These are phyloP conservation scores for Piaya cayana DNA, from an alignment of 2,113 vertebrate species.

Conservation along the genomic window DNA sequence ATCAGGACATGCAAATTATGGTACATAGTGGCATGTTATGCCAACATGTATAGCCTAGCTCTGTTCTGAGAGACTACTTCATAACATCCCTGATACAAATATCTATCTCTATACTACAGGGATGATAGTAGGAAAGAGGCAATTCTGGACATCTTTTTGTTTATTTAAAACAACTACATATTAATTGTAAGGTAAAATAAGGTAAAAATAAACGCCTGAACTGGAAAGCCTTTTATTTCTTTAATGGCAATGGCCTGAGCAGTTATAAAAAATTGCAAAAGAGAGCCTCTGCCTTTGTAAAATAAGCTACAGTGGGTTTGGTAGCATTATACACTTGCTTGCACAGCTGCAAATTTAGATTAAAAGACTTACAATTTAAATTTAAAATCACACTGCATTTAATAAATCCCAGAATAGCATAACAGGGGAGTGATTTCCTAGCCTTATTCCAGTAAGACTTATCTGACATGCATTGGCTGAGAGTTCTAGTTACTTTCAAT, in stretches of 20 bases:
- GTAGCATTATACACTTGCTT: not conserved
- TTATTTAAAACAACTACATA: not conserved
- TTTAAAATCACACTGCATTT: not conserved
- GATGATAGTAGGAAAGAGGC: not conserved
- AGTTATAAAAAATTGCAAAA: not conserved
- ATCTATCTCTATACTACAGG: not conserved
- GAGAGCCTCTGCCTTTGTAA: not conserved
- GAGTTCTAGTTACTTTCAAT: not conserved
- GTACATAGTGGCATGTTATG: not conserved
- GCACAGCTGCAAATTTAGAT: not conserved
- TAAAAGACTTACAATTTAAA: not conserved
- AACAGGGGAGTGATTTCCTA: not conserved
- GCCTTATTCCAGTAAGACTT: not conserved
- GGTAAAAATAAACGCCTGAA: not conserved
- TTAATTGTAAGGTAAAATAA: not conserved
- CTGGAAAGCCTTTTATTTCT: not conserved
- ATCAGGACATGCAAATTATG: not conserved
- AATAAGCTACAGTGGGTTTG: not conserved
- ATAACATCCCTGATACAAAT: not conserved
- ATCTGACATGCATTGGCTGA: not conserved
- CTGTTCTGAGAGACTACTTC: not conserved
- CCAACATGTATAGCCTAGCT: not conserved
- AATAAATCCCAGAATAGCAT: not conserved
- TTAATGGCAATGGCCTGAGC: not conserved
- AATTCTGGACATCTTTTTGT: not conserved